Percentiles rank a stretch among this genome's conserved stretches.
phyloP scores from a whole-genome alignment of 2,888 invertebrate species.

The Megalurothrips usitatus region DNA sequence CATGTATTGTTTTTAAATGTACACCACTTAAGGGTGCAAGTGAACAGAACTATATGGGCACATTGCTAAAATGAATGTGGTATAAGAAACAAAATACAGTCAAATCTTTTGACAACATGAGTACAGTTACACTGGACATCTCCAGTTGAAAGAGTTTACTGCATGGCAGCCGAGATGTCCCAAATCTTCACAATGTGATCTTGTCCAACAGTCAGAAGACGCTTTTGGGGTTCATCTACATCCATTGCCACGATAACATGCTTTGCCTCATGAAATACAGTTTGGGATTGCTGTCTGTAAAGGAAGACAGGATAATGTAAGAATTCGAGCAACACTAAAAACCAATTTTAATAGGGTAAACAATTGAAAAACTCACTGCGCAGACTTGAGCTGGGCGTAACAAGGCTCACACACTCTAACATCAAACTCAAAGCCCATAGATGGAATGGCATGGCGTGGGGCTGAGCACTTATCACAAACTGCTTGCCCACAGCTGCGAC shows the following conservation, averaged over 20 bases:
- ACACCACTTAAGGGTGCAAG: no score
- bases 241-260: slow-evolving; percentile 85
- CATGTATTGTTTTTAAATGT: no score
- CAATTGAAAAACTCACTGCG: slow-evolving; percentile 64
- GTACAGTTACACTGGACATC: slow-evolving; percentile 41
- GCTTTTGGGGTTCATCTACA: slow-evolving; percentile 81
- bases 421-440: slow-evolving; percentile 97
- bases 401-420: slow-evolving; percentile 94
- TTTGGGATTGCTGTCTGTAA: slow-evolving; percentile 83
- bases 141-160: not conserved
- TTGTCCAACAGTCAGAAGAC: slow-evolving; percentile 87
- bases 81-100: not conserved
- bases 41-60: no score
- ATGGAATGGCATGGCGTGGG: slow-evolving; percentile 82
- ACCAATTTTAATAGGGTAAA: not conserved
- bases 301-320: slow-evolving; percentile 30
- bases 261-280: slow-evolving; percentile 92
- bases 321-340: not conserved
- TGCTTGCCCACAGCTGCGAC: slow-evolving; percentile 91
- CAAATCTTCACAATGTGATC: slow-evolving; percentile 93
- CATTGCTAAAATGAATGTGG: no score
- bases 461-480: slow-evolving; percentile 90
- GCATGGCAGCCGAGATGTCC: slow-evolving; percentile 68
- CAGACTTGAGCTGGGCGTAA: slow-evolving; percentile 72
- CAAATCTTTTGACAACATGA: slow-evolving; percentile 30